Evolutionary conservation across 2,113 vertebrate species (phyloP), one percentile per base, ranked within the genome.

Genomic region (Aegithalos caudatus): DNA sequence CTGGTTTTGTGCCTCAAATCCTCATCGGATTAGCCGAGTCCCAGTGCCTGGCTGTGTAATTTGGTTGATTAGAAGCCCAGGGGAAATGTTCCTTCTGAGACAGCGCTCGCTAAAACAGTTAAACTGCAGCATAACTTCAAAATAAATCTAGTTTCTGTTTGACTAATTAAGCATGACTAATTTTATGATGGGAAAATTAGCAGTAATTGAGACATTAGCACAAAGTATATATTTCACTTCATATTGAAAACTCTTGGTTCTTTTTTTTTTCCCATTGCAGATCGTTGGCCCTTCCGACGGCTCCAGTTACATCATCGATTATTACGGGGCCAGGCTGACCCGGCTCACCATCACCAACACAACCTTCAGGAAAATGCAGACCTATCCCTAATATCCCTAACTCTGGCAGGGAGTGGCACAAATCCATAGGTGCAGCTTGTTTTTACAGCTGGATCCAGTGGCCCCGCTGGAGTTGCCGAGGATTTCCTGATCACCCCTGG

Each of bases 231-330:
- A 90, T 96, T 95, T 97, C 88, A 84, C 83, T 95, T 92, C 53
- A 31, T 84, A 76, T 89, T 96, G 87, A 58, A 35, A 97, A 97
- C 76, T 89, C 87, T 94, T 70, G 69, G 60, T 85, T 82, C 83
- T 94, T 87, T 35, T n/a, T 19, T 20, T 31, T 21, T 56, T 33
- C 13, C 56, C 95, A 48, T 93, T 91, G 57, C 96, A 99, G 99
- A 99, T 99, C 5, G 99, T 99, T 35, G 99, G 99, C 84, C 99
- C 99, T 38, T 99, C 99, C 1, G 99, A 99, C 37, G 99, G 99
- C 70, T 99, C 99, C 3, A 98, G 98, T 98, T 99, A 99, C 97
- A 99, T 99, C 38, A 99, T 99, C 86, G 99, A 99, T 98, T 99
- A 99, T 93, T 99, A 99, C 10, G 99, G 99, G 47, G 98, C 99